Conservation (phyloP, 2,888 invertebrate species). For the Nysson spinosus region DNA sequence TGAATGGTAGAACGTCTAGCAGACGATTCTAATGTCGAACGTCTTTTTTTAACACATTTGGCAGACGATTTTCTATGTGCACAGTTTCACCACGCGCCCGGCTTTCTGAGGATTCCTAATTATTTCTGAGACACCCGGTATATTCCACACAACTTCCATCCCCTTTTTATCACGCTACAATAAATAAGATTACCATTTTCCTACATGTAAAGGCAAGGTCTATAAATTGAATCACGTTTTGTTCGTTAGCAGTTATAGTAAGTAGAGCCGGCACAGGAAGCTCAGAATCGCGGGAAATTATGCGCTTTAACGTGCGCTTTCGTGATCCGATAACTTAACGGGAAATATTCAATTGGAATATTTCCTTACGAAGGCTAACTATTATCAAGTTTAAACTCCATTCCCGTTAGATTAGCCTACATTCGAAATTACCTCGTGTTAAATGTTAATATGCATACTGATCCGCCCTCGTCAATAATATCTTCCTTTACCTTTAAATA, state of each 20-base stretch:
- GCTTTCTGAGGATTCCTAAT: conserved; percentile 9
- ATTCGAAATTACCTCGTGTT: background rate
- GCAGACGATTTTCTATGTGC: conserved; percentile 34
- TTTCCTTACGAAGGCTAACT: too few species aligned
- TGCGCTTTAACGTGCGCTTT: conserved; percentile 23
- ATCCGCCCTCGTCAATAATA: too few species aligned
- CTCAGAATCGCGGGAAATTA: conserved; percentile 41
- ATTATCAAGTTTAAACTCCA: too few species aligned
- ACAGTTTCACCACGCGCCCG: conserved; percentile 41
- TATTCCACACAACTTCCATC: too few species aligned
- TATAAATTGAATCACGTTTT: background rate
- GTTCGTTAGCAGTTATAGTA: too few species aligned
- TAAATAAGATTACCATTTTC: too few species aligned
- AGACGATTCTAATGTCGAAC: conserved; percentile 29
- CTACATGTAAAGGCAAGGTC: too few species aligned
- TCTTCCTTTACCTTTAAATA: too few species aligned
- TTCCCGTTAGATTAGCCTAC: conserved; percentile 9
- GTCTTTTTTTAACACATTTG: conserved; percentile 25
- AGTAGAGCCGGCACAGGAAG: conserved; percentile 32
- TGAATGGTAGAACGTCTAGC: conserved; percentile 18
- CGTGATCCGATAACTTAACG: background rate
- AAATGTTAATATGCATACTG: too few species aligned
- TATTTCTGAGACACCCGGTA: too few species aligned
- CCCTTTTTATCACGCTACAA: too few species aligned
- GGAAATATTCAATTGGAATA: too few species aligned